These are phyloP conservation scores for Pangasius macronema DNA, from an alignment of 2,797 vertebrate genomes.

Conservation along the genomic window DNA sequence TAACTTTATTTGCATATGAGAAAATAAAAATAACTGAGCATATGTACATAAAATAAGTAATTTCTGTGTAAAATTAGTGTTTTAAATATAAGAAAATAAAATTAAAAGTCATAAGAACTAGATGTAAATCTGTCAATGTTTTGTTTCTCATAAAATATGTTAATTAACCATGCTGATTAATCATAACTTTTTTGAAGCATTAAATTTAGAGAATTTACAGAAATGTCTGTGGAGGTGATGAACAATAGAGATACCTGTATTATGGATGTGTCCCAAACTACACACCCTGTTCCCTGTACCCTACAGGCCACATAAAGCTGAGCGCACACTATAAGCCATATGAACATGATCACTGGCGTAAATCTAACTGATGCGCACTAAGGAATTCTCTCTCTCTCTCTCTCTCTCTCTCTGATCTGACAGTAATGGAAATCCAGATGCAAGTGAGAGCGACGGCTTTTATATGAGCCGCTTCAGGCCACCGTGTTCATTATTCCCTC, in stretches of 20 bases:
- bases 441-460: conserved; percentile 52
- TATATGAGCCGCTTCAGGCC: conserved; percentile 71
- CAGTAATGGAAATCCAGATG: conserved; percentile 75
- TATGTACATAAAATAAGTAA: not conserved
- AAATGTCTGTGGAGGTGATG: not conserved
- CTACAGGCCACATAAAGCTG: conserved; percentile 9
- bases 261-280: not conserved
- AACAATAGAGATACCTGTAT: not conserved
- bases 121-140: not conserved
- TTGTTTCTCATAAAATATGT: not conserved
- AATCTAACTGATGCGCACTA: not conserved
- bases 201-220: not conserved
- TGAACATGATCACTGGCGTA: not conserved
- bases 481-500: conserved; percentile 73
- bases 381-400: not conserved
- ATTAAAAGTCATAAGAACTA: not conserved
- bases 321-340: not conserved
- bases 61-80: not conserved
- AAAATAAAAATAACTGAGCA: not conserved
- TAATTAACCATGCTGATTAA: not conserved
- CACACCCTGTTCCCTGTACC: not conserved
- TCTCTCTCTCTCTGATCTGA: conserved; percentile 67
- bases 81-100: not conserved
- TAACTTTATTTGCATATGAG: not conserved
- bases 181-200: not conserved